Conservation (phyloP, 2,888 invertebrate genomes). For the Halictus quadricinctus region DNA sequence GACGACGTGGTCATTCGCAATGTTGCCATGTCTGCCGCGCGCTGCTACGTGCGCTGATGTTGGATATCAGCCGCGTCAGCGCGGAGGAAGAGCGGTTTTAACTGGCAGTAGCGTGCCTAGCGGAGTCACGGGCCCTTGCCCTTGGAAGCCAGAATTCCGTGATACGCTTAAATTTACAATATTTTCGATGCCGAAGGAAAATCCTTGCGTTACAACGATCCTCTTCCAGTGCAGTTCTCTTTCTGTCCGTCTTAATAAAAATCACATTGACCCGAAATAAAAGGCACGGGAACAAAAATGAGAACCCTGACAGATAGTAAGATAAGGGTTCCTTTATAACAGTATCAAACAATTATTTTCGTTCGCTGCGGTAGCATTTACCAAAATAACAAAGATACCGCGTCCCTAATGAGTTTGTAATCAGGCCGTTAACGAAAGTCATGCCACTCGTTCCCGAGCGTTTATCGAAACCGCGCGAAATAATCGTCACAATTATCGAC, state of each 20-base stretch:
- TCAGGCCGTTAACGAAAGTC: not conserved
- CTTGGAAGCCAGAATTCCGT: not conserved
- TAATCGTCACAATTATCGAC: slow-evolving; percentile 17
- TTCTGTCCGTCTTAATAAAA: too few species aligned
- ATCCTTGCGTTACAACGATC: too few species aligned
- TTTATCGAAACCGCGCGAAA: slow-evolving; percentile 15
- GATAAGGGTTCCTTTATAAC: too few species aligned
- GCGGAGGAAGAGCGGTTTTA: slow-evolving; percentile 36
- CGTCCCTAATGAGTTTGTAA: not conserved
- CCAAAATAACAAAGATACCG: not conserved
- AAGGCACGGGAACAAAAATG: too few species aligned
- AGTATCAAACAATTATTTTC: not conserved
- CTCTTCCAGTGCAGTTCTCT: too few species aligned
- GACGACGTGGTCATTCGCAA: slow-evolving; percentile 70
- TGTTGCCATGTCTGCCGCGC: slow-evolving; percentile 66
- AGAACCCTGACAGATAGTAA: too few species aligned
- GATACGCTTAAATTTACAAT: too few species aligned
- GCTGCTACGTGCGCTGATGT: slow-evolving; percentile 39
- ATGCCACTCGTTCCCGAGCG: not conserved
- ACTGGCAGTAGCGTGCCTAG: slow-evolving; percentile 55
- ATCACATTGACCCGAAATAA: too few species aligned
- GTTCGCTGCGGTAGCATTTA: not conserved
- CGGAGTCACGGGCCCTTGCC: slow-evolving; percentile 37
- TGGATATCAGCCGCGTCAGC: slow-evolving; percentile 43
- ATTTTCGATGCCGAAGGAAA: too few species aligned